Percentiles rank a stretch among this genome's conserved stretches.
Conservation (phyloP, 2,888 invertebrate species). For the Xylota segnis region DNA sequence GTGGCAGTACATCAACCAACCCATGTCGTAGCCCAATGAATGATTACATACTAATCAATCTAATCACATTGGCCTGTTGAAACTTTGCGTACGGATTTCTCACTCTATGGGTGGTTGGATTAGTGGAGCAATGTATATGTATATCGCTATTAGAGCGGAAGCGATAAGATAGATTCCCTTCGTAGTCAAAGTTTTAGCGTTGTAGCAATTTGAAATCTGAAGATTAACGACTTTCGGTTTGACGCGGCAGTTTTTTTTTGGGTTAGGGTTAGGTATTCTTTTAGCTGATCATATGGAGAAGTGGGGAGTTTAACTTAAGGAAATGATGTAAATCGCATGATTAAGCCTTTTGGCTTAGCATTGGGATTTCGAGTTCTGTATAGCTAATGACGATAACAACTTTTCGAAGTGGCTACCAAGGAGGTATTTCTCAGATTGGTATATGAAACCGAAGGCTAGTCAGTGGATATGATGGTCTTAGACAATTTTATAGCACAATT, state of each 20-base stretch:
- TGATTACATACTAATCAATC: conserved; percentile 65
- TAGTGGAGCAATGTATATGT: conserved; percentile 2
- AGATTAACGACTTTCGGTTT: conserved; percentile 35
- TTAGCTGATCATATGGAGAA: not conserved
- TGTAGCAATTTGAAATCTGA: conserved; percentile 11
- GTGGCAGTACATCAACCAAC: conserved; percentile 8
- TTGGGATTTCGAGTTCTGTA: too few relatives aligned
- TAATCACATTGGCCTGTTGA: conserved; percentile 60
- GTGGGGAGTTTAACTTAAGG: not conserved
- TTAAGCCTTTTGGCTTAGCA: not conserved
- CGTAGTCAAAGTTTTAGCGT: conserved; percentile 18
- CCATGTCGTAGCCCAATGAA: conserved; percentile 39
- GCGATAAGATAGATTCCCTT: conserved; percentile 43
- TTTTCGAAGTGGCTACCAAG: too few relatives aligned
- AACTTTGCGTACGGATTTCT: conserved; percentile 20
- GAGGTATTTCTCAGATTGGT: too few relatives aligned
- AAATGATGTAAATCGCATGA: not conserved
- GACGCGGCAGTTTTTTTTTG: conserved; percentile 5
- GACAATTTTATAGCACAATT: too few relatives aligned
- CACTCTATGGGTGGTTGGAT: conserved; percentile 15
- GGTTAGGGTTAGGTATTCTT: not conserved
- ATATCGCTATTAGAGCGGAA: conserved; percentile 21
- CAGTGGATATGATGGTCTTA: too few relatives aligned
- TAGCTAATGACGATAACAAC: too few relatives aligned
- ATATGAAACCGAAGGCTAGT: too few relatives aligned